phyloP scores from a whole-genome alignment of 1,140 invertebrate genomes.

The Pseudomyrmex flavicornis region DNA sequence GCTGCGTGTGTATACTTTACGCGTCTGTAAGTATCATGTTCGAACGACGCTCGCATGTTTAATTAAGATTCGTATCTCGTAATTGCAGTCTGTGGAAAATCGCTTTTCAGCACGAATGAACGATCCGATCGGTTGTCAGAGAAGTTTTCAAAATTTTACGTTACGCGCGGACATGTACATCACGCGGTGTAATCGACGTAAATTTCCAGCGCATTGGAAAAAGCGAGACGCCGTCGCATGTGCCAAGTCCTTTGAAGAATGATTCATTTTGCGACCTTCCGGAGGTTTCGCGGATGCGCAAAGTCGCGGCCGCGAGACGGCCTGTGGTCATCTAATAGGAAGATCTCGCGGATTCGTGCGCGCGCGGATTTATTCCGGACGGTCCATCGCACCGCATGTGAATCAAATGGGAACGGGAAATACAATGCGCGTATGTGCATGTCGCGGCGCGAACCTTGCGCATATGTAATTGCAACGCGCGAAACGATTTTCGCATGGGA shows the following conservation, averaged over 20 bases:
- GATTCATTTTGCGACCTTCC: slow-evolving; percentile 17
- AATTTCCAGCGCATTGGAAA: background rate
- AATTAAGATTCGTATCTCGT: background rate
- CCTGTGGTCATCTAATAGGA: slow-evolving; percentile 8
- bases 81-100: background rate
- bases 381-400: slow-evolving; percentile 62
- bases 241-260: slow-evolving; percentile 2
- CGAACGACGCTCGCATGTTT: background rate
- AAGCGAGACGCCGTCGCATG: too few species aligned
- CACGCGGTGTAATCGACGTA: background rate
- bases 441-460: slow-evolving; percentile 57
- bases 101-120: background rate
- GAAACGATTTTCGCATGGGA: slow-evolving; percentile 62
- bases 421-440: slow-evolving; percentile 32
- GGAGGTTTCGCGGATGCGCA: background rate
- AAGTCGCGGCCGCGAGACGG: too few species aligned
- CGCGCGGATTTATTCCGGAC: background rate
- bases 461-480: slow-evolving; percentile 58
- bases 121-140: background rate
- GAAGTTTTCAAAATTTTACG: background rate
- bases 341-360: background rate
- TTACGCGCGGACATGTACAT: slow-evolving; percentile 20
- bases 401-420: slow-evolving; percentile 67
- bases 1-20: background rate
- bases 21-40: background rate